A percentile compares a stretch with the other conserved stretches of the same genome.
Conservation (phyloP, 1,140 invertebrate species). For the Telenomus remus region DNA sequence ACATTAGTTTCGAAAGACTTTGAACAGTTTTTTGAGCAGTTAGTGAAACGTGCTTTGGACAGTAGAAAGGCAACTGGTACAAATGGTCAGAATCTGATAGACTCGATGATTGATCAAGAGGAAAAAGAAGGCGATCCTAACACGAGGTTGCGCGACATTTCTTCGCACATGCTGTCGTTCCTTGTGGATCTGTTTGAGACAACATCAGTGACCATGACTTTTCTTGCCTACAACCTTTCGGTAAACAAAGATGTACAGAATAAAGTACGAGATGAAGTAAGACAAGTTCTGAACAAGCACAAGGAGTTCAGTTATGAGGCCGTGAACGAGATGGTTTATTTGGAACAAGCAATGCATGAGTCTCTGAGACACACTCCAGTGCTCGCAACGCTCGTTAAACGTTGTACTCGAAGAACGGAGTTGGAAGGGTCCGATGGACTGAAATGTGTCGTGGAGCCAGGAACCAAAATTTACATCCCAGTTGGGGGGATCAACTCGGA, state of each 20-base stretch:
- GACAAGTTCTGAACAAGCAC: constrained; percentile 19
- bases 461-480: constrained; percentile 64
- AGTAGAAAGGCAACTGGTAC: not conserved
- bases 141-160: not conserved
- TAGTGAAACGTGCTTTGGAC: constrained; percentile 3
- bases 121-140: not conserved
- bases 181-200: constrained; percentile 39
- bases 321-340: constrained; percentile 50
- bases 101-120: constrained; percentile 26
- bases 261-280: constrained; percentile 25
- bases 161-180: constrained; percentile 25
- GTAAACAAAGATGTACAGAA: constrained; percentile 25
- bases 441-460: constrained; percentile 24
- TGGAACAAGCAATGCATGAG: constrained; percentile 52
- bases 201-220: constrained; percentile 8
- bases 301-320: constrained; percentile 31
- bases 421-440: constrained; percentile 54
- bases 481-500: constrained; percentile 73
- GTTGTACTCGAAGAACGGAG: constrained; percentile 35
- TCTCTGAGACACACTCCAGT: constrained; percentile 31
- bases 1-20: constrained; percentile 10
- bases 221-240: constrained; percentile 11
- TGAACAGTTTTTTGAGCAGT: constrained; percentile 7
- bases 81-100: constrained; percentile 4
- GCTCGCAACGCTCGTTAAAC: constrained; percentile 1